Base-by-base conservation (phyloP, 1,140 invertebrate genomes). In the Trichogramma pretiosum region DNA sequence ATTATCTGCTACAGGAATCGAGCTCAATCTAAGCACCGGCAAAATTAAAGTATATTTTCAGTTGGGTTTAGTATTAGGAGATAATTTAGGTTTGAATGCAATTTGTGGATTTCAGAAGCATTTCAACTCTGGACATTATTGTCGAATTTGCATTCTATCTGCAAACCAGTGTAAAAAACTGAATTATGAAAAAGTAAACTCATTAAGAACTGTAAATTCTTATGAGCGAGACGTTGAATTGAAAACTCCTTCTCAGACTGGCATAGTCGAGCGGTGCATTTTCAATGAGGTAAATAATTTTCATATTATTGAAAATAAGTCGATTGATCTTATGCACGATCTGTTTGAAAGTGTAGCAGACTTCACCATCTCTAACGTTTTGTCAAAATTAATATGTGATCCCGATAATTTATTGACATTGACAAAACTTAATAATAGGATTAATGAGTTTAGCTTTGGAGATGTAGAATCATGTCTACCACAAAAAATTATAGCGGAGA, bases 281-380 rank as follows among this genome's bases (percentile, higher is more conserved):
- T 37, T 46, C 30, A 37, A 46, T 30, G 8, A 46, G n/a, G 23
- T 46, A 2, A 16, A 28, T 16, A 14, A 23, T 19, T 46, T 46
- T 21, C 34, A 46, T 11, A 26, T 46, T 2, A 5, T 11, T 23
- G 7, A 13, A 26, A 37, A 34, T 26, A 5, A 21, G 14, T 19
- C n/a, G 0, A 17, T 46, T 8, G 35, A 46, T 19, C 28, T 46
- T 14, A 46, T 46, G 34, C 44, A 46, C 11, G 44, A 46, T 18
- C 5, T 28, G 9, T 13, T 46, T 9, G 44, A 46, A 19, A 35
- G 44, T 18, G 41, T n/a, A n/a, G n/a, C n/a, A n/a, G n/a, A n/a
- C n/a, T n/a, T n/a, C n/a, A n/a, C n/a, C n/a, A n/a, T n/a, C n/a
- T n/a, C n/a, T n/a, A n/a, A n/a, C n/a, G n/a, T n/a, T n/a, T n/a